Evolutionary conservation across 2,113 vertebrate species (phyloP).

Genomic region (Nesoenas mayeri): DNA sequence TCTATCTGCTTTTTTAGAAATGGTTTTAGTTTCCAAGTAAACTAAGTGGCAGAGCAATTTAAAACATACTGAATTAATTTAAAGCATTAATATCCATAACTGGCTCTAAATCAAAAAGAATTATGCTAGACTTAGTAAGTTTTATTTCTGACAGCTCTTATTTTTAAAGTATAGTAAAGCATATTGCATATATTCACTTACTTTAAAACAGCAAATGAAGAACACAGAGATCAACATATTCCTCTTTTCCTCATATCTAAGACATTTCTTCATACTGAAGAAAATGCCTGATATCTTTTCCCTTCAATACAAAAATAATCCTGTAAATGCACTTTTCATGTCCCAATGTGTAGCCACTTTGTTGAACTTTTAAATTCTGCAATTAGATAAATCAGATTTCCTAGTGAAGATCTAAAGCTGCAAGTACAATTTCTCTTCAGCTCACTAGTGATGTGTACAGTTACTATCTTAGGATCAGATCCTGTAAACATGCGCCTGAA

Average conservation of each 20-base stretch:
- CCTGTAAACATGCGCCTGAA: neutral
- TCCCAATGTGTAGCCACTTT: neutral
- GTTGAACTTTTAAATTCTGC: neutral
- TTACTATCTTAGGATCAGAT: neutral
- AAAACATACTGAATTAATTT: constrained; percentile 29
- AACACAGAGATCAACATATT: neutral
- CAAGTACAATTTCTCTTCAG: neutral
- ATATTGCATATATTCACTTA: neutral
- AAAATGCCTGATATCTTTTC: neutral
- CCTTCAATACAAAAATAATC: neutral
- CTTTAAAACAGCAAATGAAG: neutral
- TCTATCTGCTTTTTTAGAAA: constrained; percentile 1
- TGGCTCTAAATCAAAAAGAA: constrained; percentile 22
- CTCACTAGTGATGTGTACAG: neutral
- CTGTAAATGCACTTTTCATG: neutral
- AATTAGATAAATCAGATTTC: neutral
- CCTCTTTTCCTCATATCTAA: neutral
- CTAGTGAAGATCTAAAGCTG: neutral
- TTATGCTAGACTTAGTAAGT: neutral
- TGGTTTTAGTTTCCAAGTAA: constrained; percentile 30
- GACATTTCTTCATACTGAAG: neutral
- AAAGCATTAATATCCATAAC: constrained; percentile 1
- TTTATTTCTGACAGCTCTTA: constrained; percentile 32
- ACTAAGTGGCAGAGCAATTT: constrained; percentile 16
- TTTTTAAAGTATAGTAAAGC: constrained; percentile 21